Base-by-base conservation (phyloP, 2,113 vertebrate genomes). In the Dromas ardeola region DNA sequence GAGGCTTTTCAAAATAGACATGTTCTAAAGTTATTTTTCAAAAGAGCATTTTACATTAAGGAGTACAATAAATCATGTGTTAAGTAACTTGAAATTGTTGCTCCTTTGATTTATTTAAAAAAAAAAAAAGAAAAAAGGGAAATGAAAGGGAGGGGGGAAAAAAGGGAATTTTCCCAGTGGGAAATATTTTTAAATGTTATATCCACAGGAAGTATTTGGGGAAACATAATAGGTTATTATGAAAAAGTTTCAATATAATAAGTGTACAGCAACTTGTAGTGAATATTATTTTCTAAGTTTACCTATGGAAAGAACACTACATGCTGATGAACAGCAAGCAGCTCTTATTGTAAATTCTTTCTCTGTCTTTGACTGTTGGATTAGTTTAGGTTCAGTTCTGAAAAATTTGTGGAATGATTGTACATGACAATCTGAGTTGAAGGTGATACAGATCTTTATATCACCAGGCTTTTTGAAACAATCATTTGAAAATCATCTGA, bases 11-110 rank as follows among this genome's bases (percentile, higher is more conserved):
- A 94, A 82, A 96, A 84, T 65, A 80, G n/a, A 22, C 22, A 20
- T 74, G 15, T 77, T 86, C 50, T 55, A 21, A 93, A 82, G 40
- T 80, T 91, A 80, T 87, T 90, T 93, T 95, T 93, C 74, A 49
- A 43, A 90, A 69, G 26, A 85, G 10, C 32, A 21, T 71, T 81
- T 22, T 87, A 49, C 2, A 1, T 90, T 88, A 56, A 86, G 26
- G 32, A 18, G 26, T 76, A 40, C 30, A 61, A 25, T 84, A 79
- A 89, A 45, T 69, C 13, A 40, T 61, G 15, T 2, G 3, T 40
- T 90, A 85, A 82, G 36, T 85, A 86, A 63, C 40, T 93, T 40
- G 10, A 87, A 93, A 67, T 87, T 59, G 16, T 59, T 81, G 15
- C 8, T 73, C 2, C 36, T 66, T 82, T 78, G 79, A 63, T 88